phyloP scores from a whole-genome alignment of 2,113 vertebrate species.

The Sceloporus undulatus region DNA sequence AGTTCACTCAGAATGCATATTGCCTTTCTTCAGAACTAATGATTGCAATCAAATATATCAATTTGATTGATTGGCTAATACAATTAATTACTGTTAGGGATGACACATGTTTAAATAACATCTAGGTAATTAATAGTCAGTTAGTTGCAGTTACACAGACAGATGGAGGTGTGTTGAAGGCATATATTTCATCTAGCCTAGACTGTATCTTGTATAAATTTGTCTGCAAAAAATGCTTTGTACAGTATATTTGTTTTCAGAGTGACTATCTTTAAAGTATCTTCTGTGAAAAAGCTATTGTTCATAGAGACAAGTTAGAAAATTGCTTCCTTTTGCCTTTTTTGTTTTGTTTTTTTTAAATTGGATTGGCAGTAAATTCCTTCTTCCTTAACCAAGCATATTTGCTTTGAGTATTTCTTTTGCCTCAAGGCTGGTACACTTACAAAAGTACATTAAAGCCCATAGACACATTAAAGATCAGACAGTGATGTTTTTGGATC shows the following conservation, averaged over 20 bases:
- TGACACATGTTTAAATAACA: too few relatives aligned
- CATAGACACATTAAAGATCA: neutral
- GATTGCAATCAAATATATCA: neutral
- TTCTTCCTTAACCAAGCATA: constrained; percentile 67
- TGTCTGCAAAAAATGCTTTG: neutral
- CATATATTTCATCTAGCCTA: neutral
- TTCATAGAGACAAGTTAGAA: constrained; percentile 39
- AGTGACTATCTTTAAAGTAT: constrained; percentile 45
- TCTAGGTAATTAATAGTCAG: neutral
- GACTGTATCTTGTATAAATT: neutral
- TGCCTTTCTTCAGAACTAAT: neutral
- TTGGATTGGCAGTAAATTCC: constrained; percentile 51
- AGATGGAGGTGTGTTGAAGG: neutral
- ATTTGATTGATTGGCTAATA: neutral
- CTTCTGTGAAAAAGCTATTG: neutral
- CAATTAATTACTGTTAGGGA: neutral
- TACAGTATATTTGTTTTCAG: constrained; percentile 11
- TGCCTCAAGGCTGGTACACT: constrained; percentile 57
- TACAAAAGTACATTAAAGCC: constrained; percentile 58
- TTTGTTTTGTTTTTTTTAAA: constrained; percentile 36
- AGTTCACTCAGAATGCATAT: neutral
- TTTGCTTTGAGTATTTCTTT: constrained; percentile 61
- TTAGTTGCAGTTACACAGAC: neutral
- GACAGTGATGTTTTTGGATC: constrained; percentile 27
- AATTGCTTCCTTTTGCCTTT: constrained; percentile 44